Conservation (phyloP, 2,797 vertebrate species). For the Lophotriccus pileatus region DNA sequence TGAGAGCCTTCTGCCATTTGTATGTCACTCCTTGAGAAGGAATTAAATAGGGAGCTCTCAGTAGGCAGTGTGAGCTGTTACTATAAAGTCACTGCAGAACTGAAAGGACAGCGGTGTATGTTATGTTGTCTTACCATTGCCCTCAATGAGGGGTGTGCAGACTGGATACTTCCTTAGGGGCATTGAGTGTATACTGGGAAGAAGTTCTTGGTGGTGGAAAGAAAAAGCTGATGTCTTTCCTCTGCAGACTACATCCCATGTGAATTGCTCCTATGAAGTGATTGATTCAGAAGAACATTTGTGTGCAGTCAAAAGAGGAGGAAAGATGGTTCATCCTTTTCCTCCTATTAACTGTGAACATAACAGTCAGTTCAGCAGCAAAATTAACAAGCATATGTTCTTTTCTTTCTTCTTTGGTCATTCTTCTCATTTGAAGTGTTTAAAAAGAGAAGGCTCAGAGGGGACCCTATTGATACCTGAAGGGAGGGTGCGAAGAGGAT, state of each 20-base stretch:
- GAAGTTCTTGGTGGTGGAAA: background rate
- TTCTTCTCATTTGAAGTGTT: background rate
- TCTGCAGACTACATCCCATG: background rate
- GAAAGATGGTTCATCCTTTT: background rate
- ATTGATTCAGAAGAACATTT: background rate
- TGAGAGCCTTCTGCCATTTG: background rate
- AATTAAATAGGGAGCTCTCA: background rate
- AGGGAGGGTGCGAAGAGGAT: background rate
- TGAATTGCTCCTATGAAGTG: background rate
- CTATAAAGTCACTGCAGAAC: background rate
- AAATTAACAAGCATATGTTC: background rate
- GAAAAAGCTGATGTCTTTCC: background rate
- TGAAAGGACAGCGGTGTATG: background rate
- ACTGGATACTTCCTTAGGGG: background rate
- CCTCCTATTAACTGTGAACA: background rate
- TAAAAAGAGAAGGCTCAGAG: background rate
- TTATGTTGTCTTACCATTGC: background rate
- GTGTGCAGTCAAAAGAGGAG: background rate
- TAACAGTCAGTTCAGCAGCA: background rate
- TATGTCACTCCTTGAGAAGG: background rate
- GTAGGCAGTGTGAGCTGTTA: background rate
- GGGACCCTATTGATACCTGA: background rate
- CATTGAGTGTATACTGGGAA: background rate
- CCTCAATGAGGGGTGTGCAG: background rate
- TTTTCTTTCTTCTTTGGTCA: background rate